Conservation (phyloP, 2,797 vertebrate genomes). For the Pelochelys cantorii region DNA sequence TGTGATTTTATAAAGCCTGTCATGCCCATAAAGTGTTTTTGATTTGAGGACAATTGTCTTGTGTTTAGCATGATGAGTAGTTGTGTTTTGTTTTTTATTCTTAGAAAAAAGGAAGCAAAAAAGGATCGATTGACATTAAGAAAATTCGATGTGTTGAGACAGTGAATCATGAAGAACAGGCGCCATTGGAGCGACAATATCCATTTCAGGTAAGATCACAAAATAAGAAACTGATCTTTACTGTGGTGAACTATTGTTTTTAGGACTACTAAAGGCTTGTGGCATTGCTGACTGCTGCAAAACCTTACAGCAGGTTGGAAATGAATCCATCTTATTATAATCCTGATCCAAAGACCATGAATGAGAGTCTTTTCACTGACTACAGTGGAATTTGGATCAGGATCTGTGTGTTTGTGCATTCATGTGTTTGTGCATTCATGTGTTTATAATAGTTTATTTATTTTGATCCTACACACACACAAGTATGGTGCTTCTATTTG, state of each 20-base stretch:
- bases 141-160: conserved; percentile 76
- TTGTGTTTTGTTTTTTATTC: background rate
- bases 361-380: background rate
- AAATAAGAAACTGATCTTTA: background rate
- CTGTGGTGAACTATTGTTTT: background rate
- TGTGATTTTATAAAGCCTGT: background rate
- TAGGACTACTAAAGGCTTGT: background rate
- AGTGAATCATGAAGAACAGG: conserved; percentile 73
- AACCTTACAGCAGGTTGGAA: background rate
- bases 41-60: background rate
- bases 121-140: conserved; percentile 65
- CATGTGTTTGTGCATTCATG: background rate
- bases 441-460: background rate
- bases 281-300: background rate
- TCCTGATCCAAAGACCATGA: background rate
- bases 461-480: background rate
- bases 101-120: conserved; percentile 76
- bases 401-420: background rate
- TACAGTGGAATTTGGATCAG: background rate
- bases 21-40: background rate
- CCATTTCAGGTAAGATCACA: conserved; percentile 76
- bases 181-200: conserved; percentile 68
- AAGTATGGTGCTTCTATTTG: background rate
- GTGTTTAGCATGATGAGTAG: background rate
- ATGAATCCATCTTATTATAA: background rate